Percentiles rank a stretch among this genome's conserved stretches.
These are phyloP conservation scores for Mercenaria mercenaria DNA, from an alignment of 1,140 invertebrate genomes.

Conservation along the genomic window DNA sequence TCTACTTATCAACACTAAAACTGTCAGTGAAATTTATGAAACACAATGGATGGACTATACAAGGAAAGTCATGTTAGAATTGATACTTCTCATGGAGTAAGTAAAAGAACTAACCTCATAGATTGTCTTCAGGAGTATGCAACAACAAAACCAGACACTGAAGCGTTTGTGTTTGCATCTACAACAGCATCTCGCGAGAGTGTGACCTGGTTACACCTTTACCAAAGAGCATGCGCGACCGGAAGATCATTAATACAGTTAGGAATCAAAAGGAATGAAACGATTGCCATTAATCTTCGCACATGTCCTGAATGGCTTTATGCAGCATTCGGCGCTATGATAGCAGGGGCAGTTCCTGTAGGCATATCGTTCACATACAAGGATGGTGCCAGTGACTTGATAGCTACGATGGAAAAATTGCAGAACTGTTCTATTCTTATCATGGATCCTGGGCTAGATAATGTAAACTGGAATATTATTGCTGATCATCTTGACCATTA, in stretches of 20 bases:
- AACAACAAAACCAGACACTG: not conserved
- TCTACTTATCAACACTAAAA: too few relatives aligned
- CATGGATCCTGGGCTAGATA: too few relatives aligned
- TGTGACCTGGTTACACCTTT: conserved; percentile 32
- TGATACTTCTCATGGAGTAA: not conserved
- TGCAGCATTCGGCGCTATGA: not conserved
- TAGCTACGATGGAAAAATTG: conserved; percentile 25
- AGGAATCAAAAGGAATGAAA: conserved; percentile 4
- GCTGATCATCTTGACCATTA: not conserved
- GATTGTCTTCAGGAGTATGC: conserved; percentile 39
- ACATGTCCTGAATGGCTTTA: conserved; percentile 47
- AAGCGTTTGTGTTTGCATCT: conserved; percentile 33
- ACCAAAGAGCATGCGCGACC: not conserved
- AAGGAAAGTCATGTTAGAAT: conserved; percentile 14
- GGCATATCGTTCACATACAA: conserved; percentile 12
- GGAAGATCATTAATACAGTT: conserved; percentile 12
- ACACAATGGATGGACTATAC: not conserved
- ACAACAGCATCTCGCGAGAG: not conserved
- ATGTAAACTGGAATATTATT: conserved; percentile 44
- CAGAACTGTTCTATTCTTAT: not conserved
- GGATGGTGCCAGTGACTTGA: conserved; percentile 37
- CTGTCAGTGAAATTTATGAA: too few relatives aligned
- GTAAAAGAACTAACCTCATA: not conserved
- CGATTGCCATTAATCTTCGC: conserved; percentile 19
- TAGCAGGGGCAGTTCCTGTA: conserved; percentile 19